Conservation (phyloP, 2,888 invertebrate genomes). For the Acleris emargana region DNA sequence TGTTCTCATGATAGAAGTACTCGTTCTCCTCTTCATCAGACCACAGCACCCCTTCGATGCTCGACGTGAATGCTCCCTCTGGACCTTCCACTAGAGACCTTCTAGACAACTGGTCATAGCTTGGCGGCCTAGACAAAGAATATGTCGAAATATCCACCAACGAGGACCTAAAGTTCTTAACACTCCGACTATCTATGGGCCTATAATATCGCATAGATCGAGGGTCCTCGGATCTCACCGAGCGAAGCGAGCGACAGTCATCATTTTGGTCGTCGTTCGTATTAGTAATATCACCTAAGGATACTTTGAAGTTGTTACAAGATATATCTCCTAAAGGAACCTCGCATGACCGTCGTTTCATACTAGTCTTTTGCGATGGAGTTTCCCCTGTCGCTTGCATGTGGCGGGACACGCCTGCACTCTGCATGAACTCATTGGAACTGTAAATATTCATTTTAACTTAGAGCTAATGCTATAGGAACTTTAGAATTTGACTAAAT, state of each 20-base stretch:
- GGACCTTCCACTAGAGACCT: constrained; percentile 72
- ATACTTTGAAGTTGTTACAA: constrained; percentile 77
- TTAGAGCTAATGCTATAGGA: constrained; percentile 69
- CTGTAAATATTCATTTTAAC: constrained; percentile 67
- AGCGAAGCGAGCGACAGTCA: constrained; percentile 69
- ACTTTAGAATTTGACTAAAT: constrained; percentile 73
- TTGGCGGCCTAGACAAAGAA: constrained; percentile 69
- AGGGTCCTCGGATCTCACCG: constrained; percentile 69
- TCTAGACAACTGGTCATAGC: constrained; percentile 75
- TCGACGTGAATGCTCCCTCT: constrained; percentile 73
- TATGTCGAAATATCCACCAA: constrained; percentile 66
- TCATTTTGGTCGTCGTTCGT: constrained; percentile 60
- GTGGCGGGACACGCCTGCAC: constrained; percentile 77
- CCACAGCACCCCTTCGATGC: constrained; percentile 81
- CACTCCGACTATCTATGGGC: constrained; percentile 74
- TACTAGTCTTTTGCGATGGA: constrained; percentile 75
- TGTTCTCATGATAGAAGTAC: constrained; percentile 79
- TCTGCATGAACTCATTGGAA: constrained; percentile 76
- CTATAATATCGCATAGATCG: constrained; percentile 65
- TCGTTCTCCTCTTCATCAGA: constrained; percentile 81
- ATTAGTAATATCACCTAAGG: constrained; percentile 67
- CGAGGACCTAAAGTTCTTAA: constrained; percentile 75
- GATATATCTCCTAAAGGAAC: constrained; percentile 77
- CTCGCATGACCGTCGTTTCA: constrained; percentile 77
- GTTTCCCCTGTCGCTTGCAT: constrained; percentile 79